Conservation (phyloP, 2,113 vertebrate genomes). For the Albula goreensis region DNA sequence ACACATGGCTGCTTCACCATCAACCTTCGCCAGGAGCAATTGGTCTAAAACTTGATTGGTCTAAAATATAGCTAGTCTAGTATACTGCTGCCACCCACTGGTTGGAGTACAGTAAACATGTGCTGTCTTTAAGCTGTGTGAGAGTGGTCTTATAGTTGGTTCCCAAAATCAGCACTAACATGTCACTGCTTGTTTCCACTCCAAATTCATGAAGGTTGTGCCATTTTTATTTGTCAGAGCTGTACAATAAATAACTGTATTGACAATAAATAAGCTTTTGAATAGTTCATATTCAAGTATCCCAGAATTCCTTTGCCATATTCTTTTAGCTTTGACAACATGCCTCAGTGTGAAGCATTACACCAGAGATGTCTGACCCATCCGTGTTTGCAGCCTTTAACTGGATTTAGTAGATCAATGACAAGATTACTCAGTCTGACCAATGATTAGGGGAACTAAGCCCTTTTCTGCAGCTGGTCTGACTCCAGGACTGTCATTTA, state of each 20-base stretch:
- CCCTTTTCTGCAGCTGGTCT: not conserved
- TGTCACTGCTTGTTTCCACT: not conserved
- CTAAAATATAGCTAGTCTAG: not conserved
- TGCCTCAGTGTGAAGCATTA: not conserved
- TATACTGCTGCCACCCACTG: not conserved
- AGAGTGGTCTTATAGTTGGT: not conserved
- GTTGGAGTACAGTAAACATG: not conserved
- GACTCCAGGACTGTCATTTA: not conserved
- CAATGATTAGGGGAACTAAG: constrained; percentile 19
- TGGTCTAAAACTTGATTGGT: not conserved
- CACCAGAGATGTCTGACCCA: not conserved
- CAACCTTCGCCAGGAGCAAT: not conserved
- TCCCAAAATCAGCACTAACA: not conserved
- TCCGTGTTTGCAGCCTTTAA: not conserved
- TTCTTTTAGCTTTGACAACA: not conserved
- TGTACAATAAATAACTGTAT: not conserved
- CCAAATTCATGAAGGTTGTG: not conserved
- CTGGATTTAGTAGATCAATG: constrained; percentile 19
- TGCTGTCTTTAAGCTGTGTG: not conserved
- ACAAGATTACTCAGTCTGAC: constrained; percentile 17
- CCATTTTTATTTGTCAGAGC: not conserved
- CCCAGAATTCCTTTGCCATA: not conserved
- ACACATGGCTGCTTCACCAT: not conserved
- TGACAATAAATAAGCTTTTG: not conserved
- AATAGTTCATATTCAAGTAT: not conserved